phyloP scores from a whole-genome alignment of 2,888 invertebrate genomes.

The Andrena bucephala region DNA sequence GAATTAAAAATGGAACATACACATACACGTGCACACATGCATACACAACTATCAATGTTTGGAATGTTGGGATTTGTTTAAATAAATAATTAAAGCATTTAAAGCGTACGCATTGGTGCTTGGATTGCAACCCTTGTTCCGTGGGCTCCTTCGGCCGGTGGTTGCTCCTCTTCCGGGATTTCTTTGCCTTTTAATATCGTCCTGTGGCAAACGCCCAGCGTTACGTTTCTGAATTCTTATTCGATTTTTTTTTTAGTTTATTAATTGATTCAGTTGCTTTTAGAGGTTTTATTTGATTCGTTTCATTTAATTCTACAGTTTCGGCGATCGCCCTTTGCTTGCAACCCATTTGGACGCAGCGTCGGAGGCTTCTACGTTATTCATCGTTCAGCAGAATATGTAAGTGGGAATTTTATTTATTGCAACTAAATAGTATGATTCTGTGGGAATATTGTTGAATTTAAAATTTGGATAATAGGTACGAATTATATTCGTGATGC shows the following conservation, averaged over 20 bases:
- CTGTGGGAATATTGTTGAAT: too few relatives aligned
- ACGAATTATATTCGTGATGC: too few relatives aligned
- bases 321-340: background rate
- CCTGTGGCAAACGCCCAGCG: too few relatives aligned
- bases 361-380: background rate
- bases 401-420: constrained; percentile 19
- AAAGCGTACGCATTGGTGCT: constrained; percentile 54
- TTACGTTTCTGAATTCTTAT: background rate
- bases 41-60: constrained; percentile 81
- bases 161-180: background rate
- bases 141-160: background rate
- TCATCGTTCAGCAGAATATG: background rate
- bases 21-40: constrained; percentile 51
- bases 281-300: background rate
- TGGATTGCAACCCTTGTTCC: constrained; percentile 8
- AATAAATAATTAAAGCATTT: constrained; percentile 81
- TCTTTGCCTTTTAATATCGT: background rate
- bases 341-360: background rate
- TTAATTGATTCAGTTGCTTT: background rate
- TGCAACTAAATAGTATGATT: background rate
- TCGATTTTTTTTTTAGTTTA: background rate
- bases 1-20: constrained; percentile 45
- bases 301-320: constrained; percentile 3
- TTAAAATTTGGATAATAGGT: too few relatives aligned
- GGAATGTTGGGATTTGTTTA: constrained; percentile 82